Evolutionary conservation across 2,797 vertebrate species (phyloP).

Genomic region (Phalanger gymnotis): DNA sequence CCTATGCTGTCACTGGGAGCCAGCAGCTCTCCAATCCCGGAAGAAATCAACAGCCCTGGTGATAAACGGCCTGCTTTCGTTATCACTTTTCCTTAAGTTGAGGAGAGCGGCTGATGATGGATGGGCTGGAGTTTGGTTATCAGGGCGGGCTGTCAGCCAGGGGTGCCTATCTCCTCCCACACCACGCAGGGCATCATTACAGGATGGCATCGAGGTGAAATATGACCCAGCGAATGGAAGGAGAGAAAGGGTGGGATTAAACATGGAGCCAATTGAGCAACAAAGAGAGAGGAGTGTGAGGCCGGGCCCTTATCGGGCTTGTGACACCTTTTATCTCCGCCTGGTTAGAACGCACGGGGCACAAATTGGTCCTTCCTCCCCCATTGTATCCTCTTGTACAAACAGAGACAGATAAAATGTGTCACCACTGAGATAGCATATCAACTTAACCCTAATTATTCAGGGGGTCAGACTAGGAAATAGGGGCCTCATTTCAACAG

Average conservation of each 20-base stretch:
- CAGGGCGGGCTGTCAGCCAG: slow-evolving; percentile 88
- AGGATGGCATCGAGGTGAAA: slow-evolving; percentile 88
- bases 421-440: slow-evolving; percentile 85
- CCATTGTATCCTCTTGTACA: slow-evolving; percentile 88
- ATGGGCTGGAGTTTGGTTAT: slow-evolving; percentile 89
- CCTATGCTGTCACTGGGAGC: not conserved
- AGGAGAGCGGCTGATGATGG: slow-evolving; percentile 86
- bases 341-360: slow-evolving; percentile 81
- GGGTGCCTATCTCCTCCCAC: slow-evolving; percentile 88
- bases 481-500: slow-evolving; percentile 89
- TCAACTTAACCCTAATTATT: slow-evolving; percentile 91
- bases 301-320: slow-evolving; percentile 84
- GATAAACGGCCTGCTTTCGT: slow-evolving; percentile 86
- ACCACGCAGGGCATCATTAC: slow-evolving; percentile 88
- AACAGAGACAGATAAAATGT: slow-evolving; percentile 89
- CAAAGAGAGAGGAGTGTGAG: slow-evolving; percentile 84
- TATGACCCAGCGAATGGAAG: slow-evolving; percentile 87
- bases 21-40: slow-evolving; percentile 61
- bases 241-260: slow-evolving; percentile 83
- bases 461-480: slow-evolving; percentile 87
- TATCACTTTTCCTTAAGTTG: slow-evolving; percentile 88
- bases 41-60: slow-evolving; percentile 81
- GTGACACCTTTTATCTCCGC: slow-evolving; percentile 89
- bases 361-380: slow-evolving; percentile 88
- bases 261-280: slow-evolving; percentile 86